Evolutionary conservation across 2,113 vertebrate genomes (phyloP).

Genomic region (Trinectes maculatus): DNA sequence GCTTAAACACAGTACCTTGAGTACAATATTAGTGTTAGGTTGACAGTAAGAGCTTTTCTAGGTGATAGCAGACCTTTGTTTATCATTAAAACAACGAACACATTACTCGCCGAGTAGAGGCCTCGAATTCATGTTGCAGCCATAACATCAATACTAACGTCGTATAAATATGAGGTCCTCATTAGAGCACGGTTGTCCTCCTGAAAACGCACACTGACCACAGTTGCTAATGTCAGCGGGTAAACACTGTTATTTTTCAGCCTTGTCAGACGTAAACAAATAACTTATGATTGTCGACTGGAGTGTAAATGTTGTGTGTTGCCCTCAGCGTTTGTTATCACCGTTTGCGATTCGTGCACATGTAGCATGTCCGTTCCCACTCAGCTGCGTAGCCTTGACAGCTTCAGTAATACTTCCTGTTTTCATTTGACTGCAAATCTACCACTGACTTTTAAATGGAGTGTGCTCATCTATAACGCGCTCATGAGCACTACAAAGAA

Average conservation of each 20-base stretch:
- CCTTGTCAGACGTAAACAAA: conserved; percentile 44
- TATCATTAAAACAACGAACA: conserved; percentile 36
- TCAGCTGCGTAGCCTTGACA: conserved; percentile 54
- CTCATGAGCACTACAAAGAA: conserved; percentile 53
- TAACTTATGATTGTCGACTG: conserved; percentile 20
- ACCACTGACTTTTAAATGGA: conserved; percentile 58
- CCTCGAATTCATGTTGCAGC: conserved; percentile 32
- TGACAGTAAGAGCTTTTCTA: conserved; percentile 20
- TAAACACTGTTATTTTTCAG: conserved; percentile 16
- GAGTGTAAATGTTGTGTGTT: conserved; percentile 26
- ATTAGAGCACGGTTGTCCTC: conserved; percentile 25
- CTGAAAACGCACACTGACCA: conserved; percentile 23
- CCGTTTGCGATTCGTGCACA: conserved; percentile 54
- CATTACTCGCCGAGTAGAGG: conserved; percentile 8
- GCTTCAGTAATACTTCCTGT: conserved; percentile 62
- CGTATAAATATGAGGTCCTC: conserved; percentile 41
- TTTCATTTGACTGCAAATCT: conserved; percentile 67
- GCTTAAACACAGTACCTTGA: too few relatives aligned
- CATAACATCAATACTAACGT: conserved; percentile 29
- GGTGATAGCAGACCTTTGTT: conserved; percentile 22
- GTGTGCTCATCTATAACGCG: conserved; percentile 59
- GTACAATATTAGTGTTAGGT: conserved; percentile 27
- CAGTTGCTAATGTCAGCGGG: conserved; percentile 5
- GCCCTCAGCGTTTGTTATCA: conserved; percentile 42
- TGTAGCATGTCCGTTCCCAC: conserved; percentile 54